phyloP scores from a whole-genome alignment of 92 coral and sea anemone species.

The Porites rus region DNA sequence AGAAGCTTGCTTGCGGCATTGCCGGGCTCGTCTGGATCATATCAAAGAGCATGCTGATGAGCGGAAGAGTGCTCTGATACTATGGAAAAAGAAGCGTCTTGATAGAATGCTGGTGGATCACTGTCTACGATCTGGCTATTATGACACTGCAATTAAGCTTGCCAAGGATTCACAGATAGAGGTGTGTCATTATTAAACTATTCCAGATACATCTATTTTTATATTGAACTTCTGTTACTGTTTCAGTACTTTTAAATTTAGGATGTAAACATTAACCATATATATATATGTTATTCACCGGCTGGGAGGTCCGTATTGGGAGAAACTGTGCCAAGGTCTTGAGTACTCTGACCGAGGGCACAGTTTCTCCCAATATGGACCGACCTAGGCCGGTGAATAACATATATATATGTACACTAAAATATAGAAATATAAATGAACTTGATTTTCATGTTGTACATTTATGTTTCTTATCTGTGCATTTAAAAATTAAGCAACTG shows the following conservation, averaged over 20 bases:
- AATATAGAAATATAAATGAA: no score
- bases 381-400: no score
- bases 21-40: slow-evolving; percentile 92
- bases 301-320: no score
- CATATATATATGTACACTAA: no score
- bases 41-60: slow-evolving; percentile 94
- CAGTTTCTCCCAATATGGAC: no score
- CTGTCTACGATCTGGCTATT: slow-evolving; percentile 90
- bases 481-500: no score
- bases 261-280: no score
- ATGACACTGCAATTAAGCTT: slow-evolving; percentile 91
- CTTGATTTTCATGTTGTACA: no score
- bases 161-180: slow-evolving; percentile 93
- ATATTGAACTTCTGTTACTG: background rate
- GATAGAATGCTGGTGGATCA: slow-evolving; percentile 98
- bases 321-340: no score
- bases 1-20: slow-evolving; percentile 90
- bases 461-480: no score
- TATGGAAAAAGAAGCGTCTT: slow-evolving; percentile 97
- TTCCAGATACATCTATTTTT: background rate
- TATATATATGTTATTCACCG: no score
- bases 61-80: slow-evolving; percentile 82
- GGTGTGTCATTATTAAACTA: slow-evolving; percentile 50
- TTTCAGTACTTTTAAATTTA: background rate
- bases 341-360: no score